Conservation (phyloP, 2,888 invertebrate species). For the Serrognathus titanus region DNA sequence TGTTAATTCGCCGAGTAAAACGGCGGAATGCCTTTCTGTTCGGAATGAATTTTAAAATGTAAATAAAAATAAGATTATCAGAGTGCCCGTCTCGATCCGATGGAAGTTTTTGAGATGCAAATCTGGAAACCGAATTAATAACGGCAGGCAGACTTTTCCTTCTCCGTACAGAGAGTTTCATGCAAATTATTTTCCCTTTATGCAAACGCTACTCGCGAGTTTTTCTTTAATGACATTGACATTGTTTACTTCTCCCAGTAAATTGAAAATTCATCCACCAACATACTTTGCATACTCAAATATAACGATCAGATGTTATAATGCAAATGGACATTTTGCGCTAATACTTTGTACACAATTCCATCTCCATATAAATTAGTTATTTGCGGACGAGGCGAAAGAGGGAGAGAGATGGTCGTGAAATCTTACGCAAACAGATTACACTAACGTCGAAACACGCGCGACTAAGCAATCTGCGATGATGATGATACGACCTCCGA, state of each 20-base stretch:
- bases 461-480: not conserved
- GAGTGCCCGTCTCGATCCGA: slow-evolving; percentile 15
- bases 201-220: too few relatives aligned
- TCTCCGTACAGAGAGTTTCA: not conserved
- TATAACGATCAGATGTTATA: too few relatives aligned
- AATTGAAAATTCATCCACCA: too few relatives aligned
- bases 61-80: slow-evolving; percentile 24
- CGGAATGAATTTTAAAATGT: slow-evolving; percentile 22
- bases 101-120: slow-evolving; percentile 12
- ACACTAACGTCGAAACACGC: not conserved
- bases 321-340: too few relatives aligned
- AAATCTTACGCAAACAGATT: too few relatives aligned
- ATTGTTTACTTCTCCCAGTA: too few relatives aligned
- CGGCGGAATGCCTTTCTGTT: slow-evolving; percentile 17
- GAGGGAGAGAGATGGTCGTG: too few relatives aligned
- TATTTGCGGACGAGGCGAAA: too few relatives aligned
- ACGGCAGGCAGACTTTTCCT: not conserved
- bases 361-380: too few relatives aligned
- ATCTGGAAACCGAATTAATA: slow-evolving; percentile 12
- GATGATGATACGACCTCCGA: not conserved
- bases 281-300: too few relatives aligned
- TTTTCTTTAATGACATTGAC: too few relatives aligned
- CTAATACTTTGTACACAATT: too few relatives aligned
- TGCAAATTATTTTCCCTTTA: not conserved
- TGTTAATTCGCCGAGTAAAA: slow-evolving; percentile 25